Conservation (phyloP, 2,888 invertebrate species). For the Acanthosepion lycidas region DNA sequence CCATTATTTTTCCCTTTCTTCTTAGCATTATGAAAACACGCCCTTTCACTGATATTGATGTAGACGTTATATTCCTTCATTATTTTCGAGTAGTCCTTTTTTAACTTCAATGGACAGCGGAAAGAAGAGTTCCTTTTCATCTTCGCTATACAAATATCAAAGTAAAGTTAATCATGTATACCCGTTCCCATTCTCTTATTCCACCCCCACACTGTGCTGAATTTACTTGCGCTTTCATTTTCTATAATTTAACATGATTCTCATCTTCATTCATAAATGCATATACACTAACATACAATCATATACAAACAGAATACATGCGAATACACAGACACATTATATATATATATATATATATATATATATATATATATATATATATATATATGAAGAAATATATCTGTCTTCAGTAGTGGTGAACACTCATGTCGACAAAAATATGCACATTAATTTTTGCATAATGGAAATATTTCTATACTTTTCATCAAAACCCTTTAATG, state of each 20-base stretch:
- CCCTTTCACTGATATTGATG: neutral
- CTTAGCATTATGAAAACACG: too few relatives aligned
- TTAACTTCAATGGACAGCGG: neutral
- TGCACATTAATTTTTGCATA: too few relatives aligned
- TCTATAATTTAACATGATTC: neutral
- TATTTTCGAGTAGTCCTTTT: neutral
- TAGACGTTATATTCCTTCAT: neutral
- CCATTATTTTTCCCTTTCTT: neutral
- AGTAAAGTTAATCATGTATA: neutral
- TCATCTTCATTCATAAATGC: neutral
- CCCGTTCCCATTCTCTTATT: neutral
- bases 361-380: neutral
- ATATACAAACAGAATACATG: too few relatives aligned
- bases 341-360: neutral
- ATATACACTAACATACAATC: neutral
- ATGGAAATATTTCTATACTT: too few relatives aligned
- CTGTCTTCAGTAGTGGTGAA: too few relatives aligned
- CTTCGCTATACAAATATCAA: constrained; percentile 2
- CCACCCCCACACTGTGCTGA: neutral
- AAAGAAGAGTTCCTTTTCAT: constrained; percentile 17
- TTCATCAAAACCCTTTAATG: too few relatives aligned
- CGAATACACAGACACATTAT: neutral
- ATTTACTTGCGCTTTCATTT: neutral
- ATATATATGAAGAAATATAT: neutral
- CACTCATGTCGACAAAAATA: too few relatives aligned